phyloP scores from a whole-genome alignment of 1,140 invertebrate genomes.

The Drosophila virilis region DNA sequence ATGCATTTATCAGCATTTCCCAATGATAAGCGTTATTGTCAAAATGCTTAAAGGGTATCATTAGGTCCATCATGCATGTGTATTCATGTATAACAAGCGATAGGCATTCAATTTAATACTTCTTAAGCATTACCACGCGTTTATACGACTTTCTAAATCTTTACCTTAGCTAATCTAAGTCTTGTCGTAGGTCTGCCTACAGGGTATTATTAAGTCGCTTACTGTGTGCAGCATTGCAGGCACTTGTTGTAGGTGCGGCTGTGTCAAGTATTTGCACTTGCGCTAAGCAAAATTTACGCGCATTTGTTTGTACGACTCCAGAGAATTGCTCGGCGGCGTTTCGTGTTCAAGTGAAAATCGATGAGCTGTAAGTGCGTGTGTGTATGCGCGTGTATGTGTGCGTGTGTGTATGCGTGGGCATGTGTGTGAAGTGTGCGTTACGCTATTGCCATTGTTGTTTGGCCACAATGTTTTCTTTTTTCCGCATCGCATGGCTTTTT shows the following conservation, averaged over 20 bases:
- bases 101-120: neutral
- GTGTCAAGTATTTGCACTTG: constrained; percentile 82
- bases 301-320: constrained; percentile 76
- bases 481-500: constrained; percentile 71
- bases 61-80: neutral
- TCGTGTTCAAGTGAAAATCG: constrained; percentile 75
- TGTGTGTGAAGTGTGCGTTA: constrained; percentile 48
- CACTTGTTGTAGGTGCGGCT: constrained; percentile 67
- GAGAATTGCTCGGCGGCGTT: constrained; percentile 64
- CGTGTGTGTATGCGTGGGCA: constrained; percentile 8
- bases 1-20: no score
- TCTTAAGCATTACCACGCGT: neutral
- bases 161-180: no score
- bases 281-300: constrained; percentile 82
- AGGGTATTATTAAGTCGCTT: constrained; percentile 10
- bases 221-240: neutral
- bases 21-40: neutral
- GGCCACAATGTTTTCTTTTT: constrained; percentile 80
- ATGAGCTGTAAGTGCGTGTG: constrained; percentile 45
- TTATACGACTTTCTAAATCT: no score
- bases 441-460: constrained; percentile 64
- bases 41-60: neutral
- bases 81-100: neutral
- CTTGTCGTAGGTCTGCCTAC: no score
- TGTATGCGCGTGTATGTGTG: constrained; percentile 19